A percentile compares a stretch with the other conserved stretches of the same genome.
These are phyloP conservation scores for Poliocrania exsul DNA, from an alignment of 2,797 vertebrate genomes.

Conservation along the genomic window DNA sequence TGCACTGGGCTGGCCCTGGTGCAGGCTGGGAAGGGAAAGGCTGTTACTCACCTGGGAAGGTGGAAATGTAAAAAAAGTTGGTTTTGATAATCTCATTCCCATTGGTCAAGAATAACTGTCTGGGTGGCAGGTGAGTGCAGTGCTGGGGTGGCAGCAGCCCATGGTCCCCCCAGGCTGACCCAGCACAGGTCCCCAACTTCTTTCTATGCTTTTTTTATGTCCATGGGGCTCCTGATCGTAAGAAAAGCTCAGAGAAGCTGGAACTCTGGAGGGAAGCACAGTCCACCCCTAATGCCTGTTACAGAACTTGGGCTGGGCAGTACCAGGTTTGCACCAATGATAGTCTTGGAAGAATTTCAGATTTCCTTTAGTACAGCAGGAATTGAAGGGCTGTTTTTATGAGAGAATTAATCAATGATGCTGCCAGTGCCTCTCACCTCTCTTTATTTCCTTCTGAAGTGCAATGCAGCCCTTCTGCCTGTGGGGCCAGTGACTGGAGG, in stretches of 20 bases:
- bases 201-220: neutral
- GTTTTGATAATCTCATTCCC: neutral
- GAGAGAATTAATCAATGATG: neutral
- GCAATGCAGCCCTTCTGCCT: neutral
- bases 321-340: neutral
- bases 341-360: neutral
- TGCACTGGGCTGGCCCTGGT: neutral
- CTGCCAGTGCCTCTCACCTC: conserved; percentile 33
- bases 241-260: neutral
- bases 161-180: neutral
- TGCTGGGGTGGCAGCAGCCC: neutral
- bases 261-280: neutral
- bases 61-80: fast-evolving
- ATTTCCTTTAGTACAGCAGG: neutral
- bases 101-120: fast-evolving
- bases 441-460: neutral
- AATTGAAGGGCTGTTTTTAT: neutral
- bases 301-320: fast-evolving
- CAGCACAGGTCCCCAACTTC: neutral
- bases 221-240: neutral
- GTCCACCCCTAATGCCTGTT: neutral
- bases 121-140: neutral
- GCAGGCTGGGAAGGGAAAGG: neutral
- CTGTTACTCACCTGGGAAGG: neutral
- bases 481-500: neutral